These are phyloP conservation scores for Emydoidea blandingii DNA, from an alignment of 2,797 vertebrate species.

Conservation along the genomic window DNA sequence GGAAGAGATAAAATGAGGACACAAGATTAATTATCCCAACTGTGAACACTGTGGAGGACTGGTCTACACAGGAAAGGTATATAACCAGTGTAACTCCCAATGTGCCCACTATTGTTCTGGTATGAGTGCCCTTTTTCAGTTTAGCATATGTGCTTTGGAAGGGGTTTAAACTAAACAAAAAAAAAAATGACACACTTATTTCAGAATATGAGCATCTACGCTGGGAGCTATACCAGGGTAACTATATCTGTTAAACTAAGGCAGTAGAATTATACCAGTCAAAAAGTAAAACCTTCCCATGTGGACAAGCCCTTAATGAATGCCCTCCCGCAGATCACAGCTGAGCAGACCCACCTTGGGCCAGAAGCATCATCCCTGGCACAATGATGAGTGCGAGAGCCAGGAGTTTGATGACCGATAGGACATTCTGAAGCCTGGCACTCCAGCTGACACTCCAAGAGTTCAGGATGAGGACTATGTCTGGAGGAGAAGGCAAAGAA, in stretches of 20 bases:
- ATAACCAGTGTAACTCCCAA: neutral
- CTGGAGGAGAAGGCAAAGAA: constrained; percentile 44
- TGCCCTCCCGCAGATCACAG: neutral
- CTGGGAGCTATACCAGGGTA: no score
- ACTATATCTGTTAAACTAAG: neutral
- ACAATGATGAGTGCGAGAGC: constrained; percentile 74
- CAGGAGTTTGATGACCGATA: constrained; percentile 67
- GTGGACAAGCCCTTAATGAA: rapidly evolving
- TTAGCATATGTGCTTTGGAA: neutral
- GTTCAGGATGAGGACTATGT: constrained; percentile 71
- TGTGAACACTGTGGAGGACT: constrained; percentile 6
- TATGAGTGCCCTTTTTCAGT: neutral
- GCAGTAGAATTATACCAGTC: no score
- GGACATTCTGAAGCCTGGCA: constrained; percentile 65
- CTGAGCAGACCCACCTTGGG: constrained; percentile 68
- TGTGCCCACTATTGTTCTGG: neutral
- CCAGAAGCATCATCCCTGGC: constrained; percentile 77
- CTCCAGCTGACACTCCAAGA: constrained; percentile 80
- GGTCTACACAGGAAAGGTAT: neutral
- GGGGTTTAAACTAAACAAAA: rapidly evolving
- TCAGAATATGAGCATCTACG: neutral
- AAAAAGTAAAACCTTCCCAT: rapidly evolving
- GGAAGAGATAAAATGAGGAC: neutral
- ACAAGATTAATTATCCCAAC: neutral
- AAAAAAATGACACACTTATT: neutral